These are phyloP conservation scores for Rachycentron canadum DNA, from an alignment of 2,797 vertebrate species.

Conservation along the genomic window DNA sequence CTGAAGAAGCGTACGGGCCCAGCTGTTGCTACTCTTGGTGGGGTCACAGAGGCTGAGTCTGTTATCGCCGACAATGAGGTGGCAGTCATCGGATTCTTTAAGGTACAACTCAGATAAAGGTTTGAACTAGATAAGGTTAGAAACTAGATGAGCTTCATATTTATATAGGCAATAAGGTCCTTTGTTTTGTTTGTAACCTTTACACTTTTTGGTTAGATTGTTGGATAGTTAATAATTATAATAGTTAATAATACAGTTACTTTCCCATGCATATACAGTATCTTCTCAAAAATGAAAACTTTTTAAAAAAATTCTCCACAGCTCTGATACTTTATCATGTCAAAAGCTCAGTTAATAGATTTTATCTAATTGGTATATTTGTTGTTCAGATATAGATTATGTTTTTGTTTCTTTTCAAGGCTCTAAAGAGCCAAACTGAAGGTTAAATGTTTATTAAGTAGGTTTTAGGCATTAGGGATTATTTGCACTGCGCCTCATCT, in stretches of 20 bases:
- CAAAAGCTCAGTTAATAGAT: not conserved
- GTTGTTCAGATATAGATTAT: not conserved
- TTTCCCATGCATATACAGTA: not conserved
- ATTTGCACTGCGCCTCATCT: not conserved
- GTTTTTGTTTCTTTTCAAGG: not conserved
- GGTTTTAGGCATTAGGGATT: not conserved
- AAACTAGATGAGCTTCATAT: too few species aligned
- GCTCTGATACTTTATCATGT: not conserved
- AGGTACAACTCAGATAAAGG: constrained; percentile 84
- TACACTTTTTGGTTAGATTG: not conserved
- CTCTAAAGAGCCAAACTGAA: not conserved
- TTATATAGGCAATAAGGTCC: not conserved
- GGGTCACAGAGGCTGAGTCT: constrained; percentile 84
- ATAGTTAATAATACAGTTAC: not conserved
- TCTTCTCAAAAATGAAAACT: not conserved
- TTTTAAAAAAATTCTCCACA: not conserved
- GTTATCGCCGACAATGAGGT: constrained; percentile 93
- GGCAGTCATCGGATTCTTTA: constrained; percentile 95
- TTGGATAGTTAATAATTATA: not conserved
- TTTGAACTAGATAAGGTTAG: not conserved
- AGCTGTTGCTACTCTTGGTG: constrained; percentile 84
- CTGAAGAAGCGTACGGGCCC: constrained; percentile 97
- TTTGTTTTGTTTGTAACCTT: not conserved
- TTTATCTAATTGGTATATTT: not conserved
- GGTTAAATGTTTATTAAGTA: not conserved